A percentile compares a stretch with the other conserved stretches of the same genome.
These are phyloP conservation scores for Notarius quadriscutis DNA, from an alignment of 2,113 vertebrate species.

Conservation along the genomic window DNA sequence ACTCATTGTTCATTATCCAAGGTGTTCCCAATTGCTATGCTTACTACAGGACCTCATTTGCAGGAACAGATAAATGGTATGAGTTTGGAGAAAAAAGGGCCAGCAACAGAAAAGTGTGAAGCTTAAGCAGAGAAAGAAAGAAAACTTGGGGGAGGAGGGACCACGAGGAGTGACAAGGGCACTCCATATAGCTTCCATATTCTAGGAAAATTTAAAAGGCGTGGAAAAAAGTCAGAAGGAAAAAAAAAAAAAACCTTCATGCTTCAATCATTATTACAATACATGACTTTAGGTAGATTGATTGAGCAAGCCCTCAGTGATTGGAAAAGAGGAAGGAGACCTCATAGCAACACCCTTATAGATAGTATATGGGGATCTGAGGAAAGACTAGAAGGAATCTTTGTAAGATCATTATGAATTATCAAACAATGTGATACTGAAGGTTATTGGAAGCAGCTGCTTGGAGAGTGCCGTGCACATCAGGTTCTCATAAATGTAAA, in stretches of 20 bases:
- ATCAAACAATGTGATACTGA: slow-evolving; percentile 61
- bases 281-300: slow-evolving; percentile 15
- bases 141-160: background rate
- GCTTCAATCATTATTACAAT: slow-evolving; percentile 17
- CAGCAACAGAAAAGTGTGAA: slow-evolving; percentile 7
- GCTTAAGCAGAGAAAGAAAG: background rate
- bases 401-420: slow-evolving; percentile 58
- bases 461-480: slow-evolving; percentile 55
- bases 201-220: background rate
- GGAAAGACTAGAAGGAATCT: slow-evolving; percentile 41
- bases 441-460: slow-evolving; percentile 59
- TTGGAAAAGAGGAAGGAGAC: background rate
- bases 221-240: background rate
- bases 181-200: background rate
- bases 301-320: background rate
- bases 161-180: background rate
- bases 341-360: slow-evolving; percentile 19
- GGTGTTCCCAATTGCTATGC: background rate
- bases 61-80: background rate
- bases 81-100: background rate
- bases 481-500: slow-evolving; percentile 64
- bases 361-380: slow-evolving; percentile 44
- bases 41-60: background rate
- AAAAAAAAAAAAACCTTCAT: background rate
- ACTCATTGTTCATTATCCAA: background rate